Percentiles rank a stretch among this genome's conserved stretches.
These are phyloP conservation scores for Penaeus chinensis DNA, from an alignment of 1,140 invertebrate species.

Conservation along the genomic window DNA sequence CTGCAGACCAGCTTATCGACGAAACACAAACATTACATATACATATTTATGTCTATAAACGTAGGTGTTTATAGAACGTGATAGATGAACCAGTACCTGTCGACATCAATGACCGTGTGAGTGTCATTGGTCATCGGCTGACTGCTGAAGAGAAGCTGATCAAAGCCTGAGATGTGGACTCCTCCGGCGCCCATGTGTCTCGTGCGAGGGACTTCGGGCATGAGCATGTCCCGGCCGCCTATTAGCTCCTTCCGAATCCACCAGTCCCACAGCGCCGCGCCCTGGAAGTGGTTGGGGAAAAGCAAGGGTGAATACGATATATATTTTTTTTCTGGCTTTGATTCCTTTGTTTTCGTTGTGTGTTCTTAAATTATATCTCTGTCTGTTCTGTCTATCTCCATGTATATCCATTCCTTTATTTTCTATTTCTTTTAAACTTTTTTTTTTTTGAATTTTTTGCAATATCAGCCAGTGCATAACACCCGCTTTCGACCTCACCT, in stretches of 20 bases:
- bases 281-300: conserved; percentile 15
- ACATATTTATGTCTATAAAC: conserved; percentile 5
- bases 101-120: conserved; percentile 31
- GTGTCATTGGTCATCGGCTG: conserved; percentile 48
- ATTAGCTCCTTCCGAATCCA: conserved; percentile 38
- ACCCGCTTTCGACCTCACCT: conserved; percentile 30
- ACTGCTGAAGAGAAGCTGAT: conserved; percentile 51
- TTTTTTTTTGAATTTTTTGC: neutral
- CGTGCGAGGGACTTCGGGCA: conserved; percentile 58
- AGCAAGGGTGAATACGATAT: neutral
- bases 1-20: too few relatives aligned
- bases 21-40: neutral
- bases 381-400: neutral
- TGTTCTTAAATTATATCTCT: neutral
- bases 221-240: conserved; percentile 44
- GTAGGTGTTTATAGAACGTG: neutral
- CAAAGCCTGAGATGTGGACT: conserved; percentile 57
- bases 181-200: conserved; percentile 59
- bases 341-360: neutral
- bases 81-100: conserved; percentile 29
- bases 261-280: conserved; percentile 43
- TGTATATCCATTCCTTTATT: neutral
- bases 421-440: neutral
- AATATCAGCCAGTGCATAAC: neutral
- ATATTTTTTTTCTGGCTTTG: neutral